Conservation (phyloP, 2,888 invertebrate genomes). For the Dyspetes luteomarginatus region DNA sequence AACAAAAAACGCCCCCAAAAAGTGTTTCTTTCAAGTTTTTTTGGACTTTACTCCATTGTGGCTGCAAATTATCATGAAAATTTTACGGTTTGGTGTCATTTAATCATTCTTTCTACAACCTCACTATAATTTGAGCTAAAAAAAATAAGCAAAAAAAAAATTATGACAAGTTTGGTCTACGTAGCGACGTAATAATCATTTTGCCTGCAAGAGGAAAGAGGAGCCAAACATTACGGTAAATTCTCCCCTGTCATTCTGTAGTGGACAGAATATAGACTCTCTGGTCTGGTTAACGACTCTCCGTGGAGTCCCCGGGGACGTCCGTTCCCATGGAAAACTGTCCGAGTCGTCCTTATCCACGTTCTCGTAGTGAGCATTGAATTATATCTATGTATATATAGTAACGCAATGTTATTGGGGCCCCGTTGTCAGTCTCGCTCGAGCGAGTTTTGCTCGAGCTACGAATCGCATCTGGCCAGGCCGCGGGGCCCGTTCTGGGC, state of each 20-base stretch:
- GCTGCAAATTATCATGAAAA: background rate
- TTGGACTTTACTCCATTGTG: no score
- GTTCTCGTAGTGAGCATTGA: conserved; percentile 49
- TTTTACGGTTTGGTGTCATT: background rate
- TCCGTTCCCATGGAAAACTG: conserved; percentile 61
- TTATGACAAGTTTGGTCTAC: conserved; percentile 1
- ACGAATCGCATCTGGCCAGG: conserved; percentile 60
- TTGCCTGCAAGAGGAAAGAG: conserved; percentile 25
- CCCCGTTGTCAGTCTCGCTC: conserved; percentile 52
- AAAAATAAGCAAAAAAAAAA: conserved; percentile 5
- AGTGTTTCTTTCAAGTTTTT: no score
- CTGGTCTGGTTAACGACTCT: conserved; percentile 48
- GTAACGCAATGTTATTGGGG: conserved; percentile 29
- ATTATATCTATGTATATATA: conserved; percentile 1
- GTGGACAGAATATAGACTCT: conserved; percentile 18
- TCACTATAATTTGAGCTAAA: background rate
- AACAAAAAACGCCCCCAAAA: no score
- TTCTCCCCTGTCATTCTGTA: conserved; percentile 55
- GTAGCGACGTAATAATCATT: conserved; percentile 40
- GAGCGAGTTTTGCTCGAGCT: conserved; percentile 37
- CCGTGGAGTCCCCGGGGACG: conserved; percentile 55
- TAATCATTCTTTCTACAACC: background rate
- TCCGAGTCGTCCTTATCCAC: conserved; percentile 71
- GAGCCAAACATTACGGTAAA: conserved; percentile 49
- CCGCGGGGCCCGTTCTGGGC: conserved; percentile 31